These are phyloP conservation scores for Xenotilapia caudafasciata DNA, from an alignment of 2,113 vertebrate species.

Conservation along the genomic window DNA sequence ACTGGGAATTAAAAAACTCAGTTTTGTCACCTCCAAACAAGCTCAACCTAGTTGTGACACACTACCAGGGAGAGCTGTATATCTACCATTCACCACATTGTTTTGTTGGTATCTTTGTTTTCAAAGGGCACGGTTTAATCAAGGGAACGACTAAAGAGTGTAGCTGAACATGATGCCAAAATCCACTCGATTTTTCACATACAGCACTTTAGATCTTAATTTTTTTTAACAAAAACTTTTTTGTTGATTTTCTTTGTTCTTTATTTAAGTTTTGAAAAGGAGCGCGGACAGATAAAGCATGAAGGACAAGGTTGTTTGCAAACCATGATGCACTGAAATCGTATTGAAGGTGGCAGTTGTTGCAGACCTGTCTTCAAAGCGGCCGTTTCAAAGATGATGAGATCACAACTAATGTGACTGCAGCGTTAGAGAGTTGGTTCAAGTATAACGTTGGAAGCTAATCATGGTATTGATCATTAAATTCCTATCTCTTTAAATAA, in stretches of 20 bases:
- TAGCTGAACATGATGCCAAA: not conserved
- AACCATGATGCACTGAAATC: fast-evolving
- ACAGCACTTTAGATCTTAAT: not conserved
- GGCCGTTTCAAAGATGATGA: fast-evolving
- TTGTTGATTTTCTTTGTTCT: not conserved
- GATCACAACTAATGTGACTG: not conserved
- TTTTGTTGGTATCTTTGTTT: not conserved
- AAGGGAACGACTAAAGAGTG: not conserved
- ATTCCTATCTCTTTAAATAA: not conserved
- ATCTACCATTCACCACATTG: not conserved
- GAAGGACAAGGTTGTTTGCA: not conserved
- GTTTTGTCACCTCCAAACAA: constrained; percentile 2
- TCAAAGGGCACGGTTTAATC: not conserved
- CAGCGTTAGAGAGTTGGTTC: not conserved
- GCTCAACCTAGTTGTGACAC: not conserved
- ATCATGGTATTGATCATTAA: not conserved
- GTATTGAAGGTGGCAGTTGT: not conserved
- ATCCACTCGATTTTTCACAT: not conserved
- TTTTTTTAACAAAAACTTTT: not conserved
- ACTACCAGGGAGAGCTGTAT: not conserved
- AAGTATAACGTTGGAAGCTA: not conserved
- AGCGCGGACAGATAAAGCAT: not conserved
- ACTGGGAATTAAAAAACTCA: constrained; percentile 20
- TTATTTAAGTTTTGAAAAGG: not conserved
- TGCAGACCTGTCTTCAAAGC: not conserved